Percentiles rank a stretch among this genome's conserved stretches.
Evolutionary conservation across 2,113 vertebrate genomes (phyloP).

Genomic region (Elanus axillaris): DNA sequence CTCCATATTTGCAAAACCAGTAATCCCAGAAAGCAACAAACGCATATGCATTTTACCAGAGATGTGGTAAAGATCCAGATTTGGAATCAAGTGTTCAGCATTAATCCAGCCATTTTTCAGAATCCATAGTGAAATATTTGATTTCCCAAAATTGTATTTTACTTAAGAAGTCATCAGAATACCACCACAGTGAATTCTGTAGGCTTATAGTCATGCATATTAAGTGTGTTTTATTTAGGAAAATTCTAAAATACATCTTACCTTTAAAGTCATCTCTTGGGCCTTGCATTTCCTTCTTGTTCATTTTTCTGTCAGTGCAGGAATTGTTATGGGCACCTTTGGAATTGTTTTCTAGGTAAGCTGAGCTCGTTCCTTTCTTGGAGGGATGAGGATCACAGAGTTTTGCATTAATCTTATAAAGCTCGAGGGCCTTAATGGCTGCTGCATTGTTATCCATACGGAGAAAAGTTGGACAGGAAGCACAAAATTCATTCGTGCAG

Average conservation of each 20-base stretch:
- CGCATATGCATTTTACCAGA: not conserved
- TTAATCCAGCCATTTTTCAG: not conserved
- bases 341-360: slow-evolving; percentile 86
- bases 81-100: not conserved
- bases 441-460: slow-evolving; percentile 97
- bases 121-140: not conserved
- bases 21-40: not conserved
- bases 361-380: slow-evolving; percentile 95
- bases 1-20: not conserved
- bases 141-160: not conserved
- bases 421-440: slow-evolving; percentile 95
- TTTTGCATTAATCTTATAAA: slow-evolving; percentile 98
- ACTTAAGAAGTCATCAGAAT: not conserved
- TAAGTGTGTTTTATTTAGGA: not conserved
- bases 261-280: slow-evolving; percentile 89
- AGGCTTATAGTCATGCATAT: not conserved
- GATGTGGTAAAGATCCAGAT: not conserved
- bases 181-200: not conserved
- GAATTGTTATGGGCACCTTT: slow-evolving; percentile 80
- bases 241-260: slow-evolving; percentile 55
- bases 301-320: slow-evolving; percentile 85
- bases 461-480: slow-evolving; percentile 89
- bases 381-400: slow-evolving; percentile 95
- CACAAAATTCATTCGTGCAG: slow-evolving; percentile 98
- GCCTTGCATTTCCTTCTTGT: slow-evolving; percentile 82